Conservation (phyloP, 2,888 invertebrate species). For the Drosophila paranaensis region DNA sequence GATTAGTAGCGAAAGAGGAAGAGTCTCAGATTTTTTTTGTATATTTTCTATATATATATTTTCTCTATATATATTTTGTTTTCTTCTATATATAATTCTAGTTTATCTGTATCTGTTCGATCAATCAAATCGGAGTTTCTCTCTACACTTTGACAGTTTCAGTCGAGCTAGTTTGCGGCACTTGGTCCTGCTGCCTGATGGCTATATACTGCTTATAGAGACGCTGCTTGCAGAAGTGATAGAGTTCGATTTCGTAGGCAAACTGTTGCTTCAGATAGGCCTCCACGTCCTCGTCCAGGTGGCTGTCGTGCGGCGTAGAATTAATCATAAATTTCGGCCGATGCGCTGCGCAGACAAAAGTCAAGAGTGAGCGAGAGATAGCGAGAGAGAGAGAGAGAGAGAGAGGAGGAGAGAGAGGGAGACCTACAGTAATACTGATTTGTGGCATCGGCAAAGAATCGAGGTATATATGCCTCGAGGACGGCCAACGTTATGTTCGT, state of each 20-base stretch:
- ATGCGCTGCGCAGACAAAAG: conserved; percentile 28
- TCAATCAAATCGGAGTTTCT: not conserved
- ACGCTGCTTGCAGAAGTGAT: conserved; percentile 81
- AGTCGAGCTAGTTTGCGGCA: not conserved
- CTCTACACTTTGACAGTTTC: too few species aligned
- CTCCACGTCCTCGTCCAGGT: conserved; percentile 87
- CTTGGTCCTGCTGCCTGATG: conserved; percentile 49
- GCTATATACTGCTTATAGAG: conserved; percentile 81
- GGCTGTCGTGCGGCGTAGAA: conserved; percentile 63
- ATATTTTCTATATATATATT: too few species aligned
- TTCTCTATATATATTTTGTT: too few species aligned
- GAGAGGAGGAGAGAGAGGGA: too few species aligned
- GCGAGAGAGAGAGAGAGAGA: not conserved
- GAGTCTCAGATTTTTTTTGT: conserved; percentile 16
- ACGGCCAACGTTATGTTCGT: conserved; percentile 92
- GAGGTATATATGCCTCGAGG: conserved; percentile 91
- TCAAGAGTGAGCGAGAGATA: not conserved
- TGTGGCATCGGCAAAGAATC: conserved; percentile 91
- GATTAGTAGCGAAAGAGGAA: conserved; percentile 64
- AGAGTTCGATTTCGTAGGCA: conserved; percentile 89
- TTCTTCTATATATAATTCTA: not conserved
- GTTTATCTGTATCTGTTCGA: conserved; percentile 17
- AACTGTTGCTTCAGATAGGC: conserved; percentile 92
- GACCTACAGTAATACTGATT: conserved; percentile 87
- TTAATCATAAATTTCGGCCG: conserved; percentile 58